Evolutionary conservation across 2,888 invertebrate genomes (phyloP), one percentile per base, ranked within the genome.

Genomic region (Ophion obscuratus): DNA sequence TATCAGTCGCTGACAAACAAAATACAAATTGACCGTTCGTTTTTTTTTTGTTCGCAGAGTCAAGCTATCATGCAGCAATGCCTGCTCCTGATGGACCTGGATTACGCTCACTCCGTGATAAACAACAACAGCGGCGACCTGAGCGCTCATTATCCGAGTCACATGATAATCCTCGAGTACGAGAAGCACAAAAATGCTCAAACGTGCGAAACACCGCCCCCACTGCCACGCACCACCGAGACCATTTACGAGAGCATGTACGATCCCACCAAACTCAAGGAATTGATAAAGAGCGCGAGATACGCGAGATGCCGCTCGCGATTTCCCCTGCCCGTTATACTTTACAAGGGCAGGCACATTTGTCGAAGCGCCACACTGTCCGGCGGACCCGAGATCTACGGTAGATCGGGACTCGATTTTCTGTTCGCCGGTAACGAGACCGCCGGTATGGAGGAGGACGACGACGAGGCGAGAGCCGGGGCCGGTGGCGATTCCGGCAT

Each of bases 341-440:
- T 97, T 85, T 97, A 95, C 93, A 96, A 96, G 87, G 97, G 97
- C 86, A 97, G 97, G 92, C 95, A 96, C 89, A 95, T 97, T 71
- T 97, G 96, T 92, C 96, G 97, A 73, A 97, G 97, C 20, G 96
- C 97, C 1, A 97, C 97, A 0, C 93, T 97, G 73, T 96, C 97
- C 0, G 96, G 97, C 61, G 96, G 96, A 84, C 96, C 96, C 17
- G 97, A 97, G 94, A 96, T 97, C 81, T 97, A 97, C 92, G 96
- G 96, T 2, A 95, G 97, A 74, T 95, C 96, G 57, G 96, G 96
- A 1, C 93, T 96, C 53, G 95, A 96, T 91, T 96, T 95, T 91
- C 94, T 96, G 66, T 95, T 96, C 89, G 94, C 95, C 81, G 94
- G 95, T 47, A 89, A 88, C 74, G 92, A 91, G 70, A 85, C 89